Evolutionary conservation across 2,797 vertebrate genomes (phyloP).

Genomic region (Triplophysa bombifrons): DNA sequence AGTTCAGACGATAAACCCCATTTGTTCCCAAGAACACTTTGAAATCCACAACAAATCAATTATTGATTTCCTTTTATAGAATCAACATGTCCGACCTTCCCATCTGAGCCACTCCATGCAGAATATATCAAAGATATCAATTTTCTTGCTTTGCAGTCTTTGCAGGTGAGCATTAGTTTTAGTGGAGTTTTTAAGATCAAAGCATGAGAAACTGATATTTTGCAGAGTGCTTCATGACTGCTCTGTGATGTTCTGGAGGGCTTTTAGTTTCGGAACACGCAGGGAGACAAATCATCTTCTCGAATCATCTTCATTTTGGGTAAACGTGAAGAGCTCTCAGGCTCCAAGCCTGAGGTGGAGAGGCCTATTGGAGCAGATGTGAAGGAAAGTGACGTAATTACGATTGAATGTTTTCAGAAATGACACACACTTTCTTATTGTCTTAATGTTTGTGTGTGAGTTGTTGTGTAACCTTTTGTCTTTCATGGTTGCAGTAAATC

Average conservation of each 20-base stretch:
- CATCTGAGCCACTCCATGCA: neutral
- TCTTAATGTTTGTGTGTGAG: conserved; percentile 13
- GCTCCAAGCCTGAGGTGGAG: conserved; percentile 12
- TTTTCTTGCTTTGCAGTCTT: conserved; percentile 9
- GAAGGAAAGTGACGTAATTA: conserved; percentile 18
- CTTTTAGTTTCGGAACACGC: neutral
- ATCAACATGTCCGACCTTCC: neutral
- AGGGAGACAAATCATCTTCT: conserved; percentile 9
- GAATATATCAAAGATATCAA: conserved; percentile 16
- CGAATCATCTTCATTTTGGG: conserved; percentile 30
- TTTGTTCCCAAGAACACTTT: neutral
- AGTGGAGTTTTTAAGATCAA: conserved; percentile 21
- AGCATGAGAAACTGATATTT: conserved; percentile 7
- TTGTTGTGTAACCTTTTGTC: conserved; percentile 25
- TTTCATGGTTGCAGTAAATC: conserved; percentile 2
- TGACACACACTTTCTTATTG: neutral
- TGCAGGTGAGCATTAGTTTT: conserved; percentile 7
- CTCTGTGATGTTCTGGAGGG: conserved; percentile 12
- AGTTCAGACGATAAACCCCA: neutral
- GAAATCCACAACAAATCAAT: conserved; percentile 14
- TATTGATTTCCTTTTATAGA: conserved; percentile 4
- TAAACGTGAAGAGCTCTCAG: conserved; percentile 31
- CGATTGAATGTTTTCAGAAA: conserved; percentile 26
- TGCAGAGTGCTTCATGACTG: conserved; percentile 15
- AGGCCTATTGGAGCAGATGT: neutral